Percentiles rank a stretch among this genome's conserved stretches.
These are phyloP conservation scores for Chromobotia macracanthus DNA, from an alignment of 2,797 vertebrate species.

Conservation along the genomic window DNA sequence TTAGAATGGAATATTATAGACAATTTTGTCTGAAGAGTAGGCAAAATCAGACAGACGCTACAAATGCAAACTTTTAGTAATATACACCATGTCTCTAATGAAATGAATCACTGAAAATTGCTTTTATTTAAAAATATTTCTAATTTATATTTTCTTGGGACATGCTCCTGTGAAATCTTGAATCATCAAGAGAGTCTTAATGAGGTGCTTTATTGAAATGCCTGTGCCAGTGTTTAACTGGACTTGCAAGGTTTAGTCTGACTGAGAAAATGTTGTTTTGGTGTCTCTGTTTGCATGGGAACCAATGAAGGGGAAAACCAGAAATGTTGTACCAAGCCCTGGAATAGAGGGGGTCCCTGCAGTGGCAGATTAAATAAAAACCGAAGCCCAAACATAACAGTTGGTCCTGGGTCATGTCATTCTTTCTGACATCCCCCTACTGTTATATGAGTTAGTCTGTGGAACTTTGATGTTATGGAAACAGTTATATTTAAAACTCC, in stretches of 20 bases:
- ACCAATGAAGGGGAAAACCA: slow-evolving; percentile 30
- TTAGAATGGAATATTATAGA: not conserved
- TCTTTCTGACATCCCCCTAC: not conserved
- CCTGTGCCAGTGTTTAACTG: slow-evolving; percentile 20
- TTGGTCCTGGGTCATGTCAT: not conserved
- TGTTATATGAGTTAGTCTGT: slow-evolving; percentile 23
- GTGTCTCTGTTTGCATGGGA: slow-evolving; percentile 24
- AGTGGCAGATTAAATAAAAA: slow-evolving; percentile 21
- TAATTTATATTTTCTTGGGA: not conserved
- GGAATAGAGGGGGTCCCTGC: not conserved
- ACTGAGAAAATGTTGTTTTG: slow-evolving; percentile 34
- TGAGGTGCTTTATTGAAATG: not conserved
- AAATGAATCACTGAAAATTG: slow-evolving; percentile 10
- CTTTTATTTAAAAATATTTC: not conserved
- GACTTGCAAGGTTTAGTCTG: slow-evolving; percentile 16
- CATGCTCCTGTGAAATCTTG: not conserved
- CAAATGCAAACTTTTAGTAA: slow-evolving; percentile 16
- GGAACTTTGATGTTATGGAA: slow-evolving; percentile 10
- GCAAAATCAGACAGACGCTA: slow-evolving; percentile 9
- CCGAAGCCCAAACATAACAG: slow-evolving; percentile 1
- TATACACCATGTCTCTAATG: not conserved
- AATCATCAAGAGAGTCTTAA: slow-evolving; percentile 10
- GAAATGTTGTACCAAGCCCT: not conserved
- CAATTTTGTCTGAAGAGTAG: not conserved
- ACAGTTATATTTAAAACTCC: not conserved